These are phyloP conservation scores for Aselliscus stoliczkanus DNA, from an alignment of 2,797 vertebrate genomes.

Conservation along the genomic window DNA sequence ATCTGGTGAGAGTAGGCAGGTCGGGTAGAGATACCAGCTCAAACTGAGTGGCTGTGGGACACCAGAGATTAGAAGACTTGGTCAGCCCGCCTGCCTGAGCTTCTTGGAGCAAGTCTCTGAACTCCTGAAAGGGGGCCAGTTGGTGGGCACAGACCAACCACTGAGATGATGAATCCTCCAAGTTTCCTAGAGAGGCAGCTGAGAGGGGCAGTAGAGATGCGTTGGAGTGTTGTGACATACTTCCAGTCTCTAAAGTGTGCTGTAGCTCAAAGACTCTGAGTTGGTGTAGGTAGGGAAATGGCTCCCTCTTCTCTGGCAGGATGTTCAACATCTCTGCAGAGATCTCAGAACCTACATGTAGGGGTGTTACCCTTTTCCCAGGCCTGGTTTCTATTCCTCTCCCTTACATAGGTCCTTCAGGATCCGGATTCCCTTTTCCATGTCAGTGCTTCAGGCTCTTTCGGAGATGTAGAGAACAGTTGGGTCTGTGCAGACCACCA, in stretches of 20 bases:
- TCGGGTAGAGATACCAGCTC: not conserved
- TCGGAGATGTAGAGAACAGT: not conserved
- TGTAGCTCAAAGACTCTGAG: too few species aligned
- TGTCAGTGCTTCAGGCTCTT: not conserved
- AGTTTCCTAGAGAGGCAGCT: not conserved
- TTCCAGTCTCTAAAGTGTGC: not conserved
- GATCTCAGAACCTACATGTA: not conserved
- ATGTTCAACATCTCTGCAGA: too few species aligned
- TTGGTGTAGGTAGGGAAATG: not conserved
- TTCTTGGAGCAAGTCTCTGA: not conserved
- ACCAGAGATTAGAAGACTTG: not conserved
- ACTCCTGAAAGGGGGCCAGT: rapidly evolving
- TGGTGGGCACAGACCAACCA: not conserved
- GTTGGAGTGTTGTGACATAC: not conserved
- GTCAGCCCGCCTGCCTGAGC: rapidly evolving
- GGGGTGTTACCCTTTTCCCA: not conserved
- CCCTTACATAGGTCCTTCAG: not conserved
- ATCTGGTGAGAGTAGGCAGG: not conserved
- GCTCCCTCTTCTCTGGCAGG: rapidly evolving
- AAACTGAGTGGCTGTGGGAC: not conserved
- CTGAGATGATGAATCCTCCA: not conserved
- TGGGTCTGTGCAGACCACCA: not conserved
- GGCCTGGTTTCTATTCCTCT: not conserved
- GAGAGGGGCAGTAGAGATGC: rapidly evolving
- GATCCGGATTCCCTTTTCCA: not conserved